Base-by-base conservation (phyloP, 1,140 invertebrate species). In the Elymnias hypermnestra region DNA sequence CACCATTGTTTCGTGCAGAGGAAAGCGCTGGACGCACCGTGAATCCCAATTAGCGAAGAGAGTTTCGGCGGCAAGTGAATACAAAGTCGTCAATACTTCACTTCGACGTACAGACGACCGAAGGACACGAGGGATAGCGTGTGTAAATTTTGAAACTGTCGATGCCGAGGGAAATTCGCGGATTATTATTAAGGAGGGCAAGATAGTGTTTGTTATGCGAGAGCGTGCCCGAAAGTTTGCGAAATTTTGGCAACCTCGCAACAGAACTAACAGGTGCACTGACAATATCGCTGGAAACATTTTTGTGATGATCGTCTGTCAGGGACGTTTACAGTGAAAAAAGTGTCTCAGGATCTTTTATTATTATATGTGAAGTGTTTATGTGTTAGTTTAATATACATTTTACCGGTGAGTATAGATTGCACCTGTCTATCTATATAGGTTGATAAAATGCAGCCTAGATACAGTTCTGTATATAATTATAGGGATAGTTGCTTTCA, bases 1-100 rank as follows among this genome's bases (percentile, higher is more conserved):
- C 58, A 56, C 64, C 61, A 81, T 74, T 82, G 70, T 79, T 65
- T 61, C 63, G 60, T 67, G 65, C 74, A 74, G 72, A 76, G 76
- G 66, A 83, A 83, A 74, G 71, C 74, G 61, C 53, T 50, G 65
- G 51, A 83, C 70, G 72, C 72, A 49, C 29, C 59, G 39, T 57
- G 78, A 76, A 83, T 85, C 51, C 40, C 47, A 83, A 85, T 83
- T 65, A 77, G 69, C 52, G 52, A 83, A 81, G 81, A 83, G 78
- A 83, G 77, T 75, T 84, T 77, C 53, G 74, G 69, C 68, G 70
- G 61, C 68, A 59, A 64, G 65, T 75, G 71, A 81, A 75, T 73
- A 76, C 72, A 49, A 71, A 82, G 53, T 67, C 53, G 56, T 62
- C 60, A 57, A 41, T 54, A 54, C 44, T 2, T 13, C 21, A 47